Evolutionary conservation across 2,888 invertebrate species (phyloP), one percentile per base, ranked within the genome.

Genomic region (Drosophila rellima): DNA sequence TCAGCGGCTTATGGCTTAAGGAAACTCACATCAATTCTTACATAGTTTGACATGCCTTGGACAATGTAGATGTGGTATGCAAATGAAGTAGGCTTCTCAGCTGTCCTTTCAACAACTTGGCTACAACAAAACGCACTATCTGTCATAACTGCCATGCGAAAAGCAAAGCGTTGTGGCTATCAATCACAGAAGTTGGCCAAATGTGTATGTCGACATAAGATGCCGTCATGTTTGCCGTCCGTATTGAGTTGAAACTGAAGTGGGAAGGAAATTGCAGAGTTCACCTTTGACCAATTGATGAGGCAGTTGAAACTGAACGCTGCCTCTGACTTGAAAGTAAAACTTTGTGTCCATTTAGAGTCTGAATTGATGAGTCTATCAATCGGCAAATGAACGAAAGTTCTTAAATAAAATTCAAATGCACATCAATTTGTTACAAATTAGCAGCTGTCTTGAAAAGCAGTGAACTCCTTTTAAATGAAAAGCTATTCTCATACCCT

Each of bases 371-470:
- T 48, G 54, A 7, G 39, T 33, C 40, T 26, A 61, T 48, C 48
- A 55, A 66, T 51, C 37, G 64, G 7, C 23, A 31, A 50, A 72
- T 51, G 47, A 77, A 54, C 44, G 17, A 6, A 18, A 8, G 15
- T 2, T 13, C 42, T 42, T 54, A 39, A 26, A 35, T 42, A 54
- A 54, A 54, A 26, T 26, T 26, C 13, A 52, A 37, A 15, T 33
- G 20, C 18, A 48, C 31, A 60, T 56, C 48, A 63, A 59, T 59
- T 29, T 59, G 15, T 56, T 56, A 63, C 47, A 56, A 75, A 78
- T 78, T 78, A 77, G 48, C 18, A 51, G 44, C 6, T 40, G 40
- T 44, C 37, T 56, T 39, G 23, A 50, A 50, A 60, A 55, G 29
- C 23, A 15, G 45, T n/a, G n/a, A 57, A 29, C 37, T 20, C 10